A percentile compares a stretch with the other conserved stretches of the same genome.
Evolutionary conservation across 2,113 vertebrate genomes (phyloP).

Genomic region (Ifrita kowaldi): DNA sequence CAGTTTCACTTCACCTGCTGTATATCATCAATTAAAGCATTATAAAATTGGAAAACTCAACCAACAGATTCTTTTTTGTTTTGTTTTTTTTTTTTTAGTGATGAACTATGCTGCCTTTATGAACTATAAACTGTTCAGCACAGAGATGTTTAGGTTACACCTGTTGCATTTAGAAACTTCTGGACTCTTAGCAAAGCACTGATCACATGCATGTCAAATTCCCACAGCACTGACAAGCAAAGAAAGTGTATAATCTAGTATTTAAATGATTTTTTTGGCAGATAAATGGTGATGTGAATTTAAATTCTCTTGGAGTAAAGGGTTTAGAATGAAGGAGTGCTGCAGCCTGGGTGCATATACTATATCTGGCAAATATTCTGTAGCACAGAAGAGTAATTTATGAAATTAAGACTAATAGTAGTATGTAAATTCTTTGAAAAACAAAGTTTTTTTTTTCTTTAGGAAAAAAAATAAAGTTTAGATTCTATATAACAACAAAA

Average conservation of each 20-base stretch:
- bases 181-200: neutral
- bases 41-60: neutral
- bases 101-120: neutral
- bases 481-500: neutral
- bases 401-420: neutral
- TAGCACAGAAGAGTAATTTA: neutral
- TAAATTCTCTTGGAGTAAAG: neutral
- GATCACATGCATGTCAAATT: neutral
- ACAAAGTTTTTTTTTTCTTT: neutral
- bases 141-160: neutral
- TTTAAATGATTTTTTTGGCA: neutral
- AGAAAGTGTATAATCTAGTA: neutral
- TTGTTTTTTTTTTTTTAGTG: neutral
- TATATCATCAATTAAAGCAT: neutral
- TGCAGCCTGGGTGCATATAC: neutral
- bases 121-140: neutral
- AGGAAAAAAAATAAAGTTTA: neutral
- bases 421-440: neutral
- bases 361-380: neutral
- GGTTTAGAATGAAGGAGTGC: neutral
- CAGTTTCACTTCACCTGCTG: neutral
- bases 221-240: neutral
- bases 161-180: neutral
- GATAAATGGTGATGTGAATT: neutral
- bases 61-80: fast-evolving